These are phyloP conservation scores for Poeciliopsis turneri DNA, from an alignment of 2,797 vertebrate genomes.

Conservation along the genomic window DNA sequence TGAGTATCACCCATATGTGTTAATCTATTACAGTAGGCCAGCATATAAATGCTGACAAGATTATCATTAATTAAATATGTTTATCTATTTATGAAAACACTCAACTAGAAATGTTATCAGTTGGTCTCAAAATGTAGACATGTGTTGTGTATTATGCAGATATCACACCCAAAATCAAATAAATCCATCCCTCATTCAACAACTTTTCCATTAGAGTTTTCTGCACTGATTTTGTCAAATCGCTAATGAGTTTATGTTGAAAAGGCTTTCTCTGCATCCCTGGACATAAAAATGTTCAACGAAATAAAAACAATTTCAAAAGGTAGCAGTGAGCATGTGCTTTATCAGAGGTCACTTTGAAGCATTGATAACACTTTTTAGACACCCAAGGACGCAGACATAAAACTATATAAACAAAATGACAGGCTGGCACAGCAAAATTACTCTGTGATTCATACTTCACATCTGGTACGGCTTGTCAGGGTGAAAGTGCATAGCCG, in stretches of 20 bases:
- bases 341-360: conserved; percentile 19
- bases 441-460: conserved; percentile 29
- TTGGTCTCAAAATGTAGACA: neutral
- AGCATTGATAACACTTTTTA: conserved; percentile 28
- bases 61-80: neutral
- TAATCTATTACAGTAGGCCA: neutral
- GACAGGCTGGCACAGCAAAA: conserved; percentile 46
- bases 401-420: conserved; percentile 22
- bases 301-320: conserved; percentile 9
- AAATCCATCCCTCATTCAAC: conserved; percentile 1
- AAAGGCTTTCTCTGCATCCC: conserved; percentile 4
- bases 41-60: neutral
- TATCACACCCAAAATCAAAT: neutral
- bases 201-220: conserved; percentile 1
- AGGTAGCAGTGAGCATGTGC: conserved; percentile 5
- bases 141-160: too few species aligned
- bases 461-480: conserved; percentile 26
- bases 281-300: neutral
- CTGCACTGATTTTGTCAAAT: conserved; percentile 14
- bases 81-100: neutral
- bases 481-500: neutral
- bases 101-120: neutral
- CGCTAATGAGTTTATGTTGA: conserved; percentile 16
- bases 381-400: conserved; percentile 41
- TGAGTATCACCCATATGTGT: neutral